Conservation (phyloP, 1,140 invertebrate species). For the Akabosia matsudoensis region DNA sequence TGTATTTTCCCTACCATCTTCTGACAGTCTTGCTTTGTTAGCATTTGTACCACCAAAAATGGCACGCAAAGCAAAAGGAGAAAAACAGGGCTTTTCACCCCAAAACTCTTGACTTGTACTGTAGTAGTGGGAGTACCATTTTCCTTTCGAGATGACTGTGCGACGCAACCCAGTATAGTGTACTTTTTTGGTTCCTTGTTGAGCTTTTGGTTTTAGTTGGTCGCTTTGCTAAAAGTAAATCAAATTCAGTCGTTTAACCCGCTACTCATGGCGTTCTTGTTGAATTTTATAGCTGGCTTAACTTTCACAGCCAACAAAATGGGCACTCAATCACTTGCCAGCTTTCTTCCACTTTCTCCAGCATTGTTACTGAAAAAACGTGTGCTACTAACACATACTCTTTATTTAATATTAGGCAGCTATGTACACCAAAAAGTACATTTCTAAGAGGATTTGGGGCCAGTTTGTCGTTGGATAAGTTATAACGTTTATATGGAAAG, state of each 20-base stretch:
- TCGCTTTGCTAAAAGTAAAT: slow-evolving; percentile 22
- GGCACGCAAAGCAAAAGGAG: not conserved
- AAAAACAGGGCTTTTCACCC: not conserved
- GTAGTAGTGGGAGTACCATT: no score
- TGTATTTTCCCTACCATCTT: slow-evolving; percentile 1
- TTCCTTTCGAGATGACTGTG: no score
- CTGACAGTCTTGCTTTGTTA: slow-evolving; percentile 20
- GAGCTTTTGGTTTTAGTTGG: slow-evolving; percentile 23
- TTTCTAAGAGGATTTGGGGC: no score
- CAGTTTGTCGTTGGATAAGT: no score
- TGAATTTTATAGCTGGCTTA: slow-evolving; percentile 25
- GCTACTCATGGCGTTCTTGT: slow-evolving; percentile 21
- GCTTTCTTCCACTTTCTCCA: not conserved
- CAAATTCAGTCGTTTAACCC: slow-evolving; percentile 23
- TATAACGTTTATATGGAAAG: no score
- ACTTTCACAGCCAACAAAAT: slow-evolving; percentile 23
- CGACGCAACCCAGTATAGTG: no score
- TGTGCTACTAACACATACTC: not conserved
- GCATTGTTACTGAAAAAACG: not conserved
- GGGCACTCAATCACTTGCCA: slow-evolving; percentile 24
- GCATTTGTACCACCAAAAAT: slow-evolving; percentile 6
- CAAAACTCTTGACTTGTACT: no score
- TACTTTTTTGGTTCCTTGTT: slow-evolving; percentile 10
- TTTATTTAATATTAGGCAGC: slow-evolving; percentile 14
- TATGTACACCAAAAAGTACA: no score